These are phyloP conservation scores for Nomada ruficornis DNA, from an alignment of 2,888 invertebrate species.

Conservation along the genomic window DNA sequence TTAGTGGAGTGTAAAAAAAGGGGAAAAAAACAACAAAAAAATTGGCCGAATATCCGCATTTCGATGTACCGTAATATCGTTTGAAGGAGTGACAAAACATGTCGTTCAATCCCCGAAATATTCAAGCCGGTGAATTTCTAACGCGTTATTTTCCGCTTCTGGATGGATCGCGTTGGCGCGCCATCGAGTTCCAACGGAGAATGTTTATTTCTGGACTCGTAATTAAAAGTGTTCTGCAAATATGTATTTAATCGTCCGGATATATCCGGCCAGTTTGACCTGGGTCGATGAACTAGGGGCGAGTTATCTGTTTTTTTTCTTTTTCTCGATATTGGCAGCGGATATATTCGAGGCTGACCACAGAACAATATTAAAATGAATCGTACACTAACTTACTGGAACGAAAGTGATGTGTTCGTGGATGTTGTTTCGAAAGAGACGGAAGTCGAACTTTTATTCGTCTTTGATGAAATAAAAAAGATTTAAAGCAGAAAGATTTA, in stretches of 20 bases:
- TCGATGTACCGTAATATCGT: conserved; percentile 19
- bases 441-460: too few relatives aligned
- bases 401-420: too few relatives aligned
- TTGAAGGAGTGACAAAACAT: conserved; percentile 1
- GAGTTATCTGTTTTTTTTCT: neutral
- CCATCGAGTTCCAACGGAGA: neutral
- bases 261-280: conserved; percentile 9
- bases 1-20: conserved; percentile 1
- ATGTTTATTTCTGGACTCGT: conserved; percentile 19
- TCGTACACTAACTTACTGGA: neutral
- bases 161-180: neutral
- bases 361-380: conserved; percentile 15
- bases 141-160: neutral
- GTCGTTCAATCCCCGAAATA: conserved; percentile 27
- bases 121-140: neutral
- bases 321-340: conserved; percentile 2
- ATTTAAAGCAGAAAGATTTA: too few relatives aligned
- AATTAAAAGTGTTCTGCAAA: conserved; percentile 41
- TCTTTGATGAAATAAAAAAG: too few relatives aligned
- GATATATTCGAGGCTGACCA: neutral
- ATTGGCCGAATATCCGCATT: neutral
- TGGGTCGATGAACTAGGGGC: conserved; percentile 1
- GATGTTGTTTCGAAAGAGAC: too few relatives aligned
- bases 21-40: neutral
- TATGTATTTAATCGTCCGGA: conserved; percentile 17